Evolutionary conservation across 1,140 invertebrate species (phyloP).

Genomic region (Lepidurus apus): DNA sequence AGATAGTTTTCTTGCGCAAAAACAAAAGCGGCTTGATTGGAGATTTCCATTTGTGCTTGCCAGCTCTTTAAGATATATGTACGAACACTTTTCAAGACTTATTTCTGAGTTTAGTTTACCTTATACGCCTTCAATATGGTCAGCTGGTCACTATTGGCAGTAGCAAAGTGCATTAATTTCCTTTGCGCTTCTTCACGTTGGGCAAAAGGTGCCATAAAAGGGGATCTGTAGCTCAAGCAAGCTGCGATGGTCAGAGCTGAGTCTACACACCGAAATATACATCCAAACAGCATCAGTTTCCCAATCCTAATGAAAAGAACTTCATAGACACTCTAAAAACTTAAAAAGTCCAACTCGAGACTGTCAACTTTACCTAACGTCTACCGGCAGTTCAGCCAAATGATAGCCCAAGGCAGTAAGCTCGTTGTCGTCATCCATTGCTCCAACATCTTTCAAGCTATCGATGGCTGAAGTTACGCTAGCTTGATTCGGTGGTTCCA

Average conservation of each 20-base stretch:
- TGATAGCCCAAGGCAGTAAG: slow-evolving; percentile 48
- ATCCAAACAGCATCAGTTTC: slow-evolving; percentile 49
- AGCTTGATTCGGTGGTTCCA: slow-evolving; percentile 43
- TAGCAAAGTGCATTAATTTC: slow-evolving; percentile 64
- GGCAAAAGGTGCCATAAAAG: slow-evolving; percentile 69
- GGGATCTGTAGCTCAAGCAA: slow-evolving; percentile 55
- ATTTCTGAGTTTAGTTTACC: slow-evolving; percentile 45
- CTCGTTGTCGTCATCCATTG: slow-evolving; percentile 45
- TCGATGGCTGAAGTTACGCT: slow-evolving; percentile 42
- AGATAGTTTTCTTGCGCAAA: slow-evolving; percentile 70
- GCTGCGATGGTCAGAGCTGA: slow-evolving; percentile 48
- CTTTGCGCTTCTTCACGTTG: slow-evolving; percentile 65
- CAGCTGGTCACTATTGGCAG: slow-evolving; percentile 71
- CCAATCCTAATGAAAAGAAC: slow-evolving; percentile 43
- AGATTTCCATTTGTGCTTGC: slow-evolving; percentile 56
- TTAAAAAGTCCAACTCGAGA: not conserved
- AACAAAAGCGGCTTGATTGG: slow-evolving; percentile 55
- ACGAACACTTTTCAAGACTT: not conserved
- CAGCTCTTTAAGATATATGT: slow-evolving; percentile 55
- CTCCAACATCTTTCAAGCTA: slow-evolving; percentile 48
- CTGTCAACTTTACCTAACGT: slow-evolving; percentile 43
- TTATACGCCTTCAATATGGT: slow-evolving; percentile 71
- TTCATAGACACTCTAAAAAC: not conserved
- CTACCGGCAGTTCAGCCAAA: slow-evolving; percentile 47
- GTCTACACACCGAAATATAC: slow-evolving; percentile 49